Conservation (phyloP, 1,140 invertebrate species). For the Drosophila nasuta region DNA sequence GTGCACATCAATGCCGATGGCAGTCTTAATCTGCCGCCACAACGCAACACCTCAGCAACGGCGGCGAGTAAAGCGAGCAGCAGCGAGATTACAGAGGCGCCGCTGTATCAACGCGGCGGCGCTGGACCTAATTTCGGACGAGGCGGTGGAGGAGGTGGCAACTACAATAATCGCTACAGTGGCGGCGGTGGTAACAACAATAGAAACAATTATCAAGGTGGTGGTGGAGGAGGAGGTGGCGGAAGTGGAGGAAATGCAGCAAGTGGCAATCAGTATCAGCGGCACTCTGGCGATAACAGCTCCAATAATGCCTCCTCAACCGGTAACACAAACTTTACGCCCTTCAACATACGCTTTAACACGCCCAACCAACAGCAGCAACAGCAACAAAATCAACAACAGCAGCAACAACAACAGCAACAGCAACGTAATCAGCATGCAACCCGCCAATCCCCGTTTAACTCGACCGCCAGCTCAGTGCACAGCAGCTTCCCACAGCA, state of each 20-base stretch:
- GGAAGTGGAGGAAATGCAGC: constrained; percentile 42
- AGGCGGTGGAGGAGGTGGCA: constrained; percentile 74
- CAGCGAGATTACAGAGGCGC: constrained; percentile 75
- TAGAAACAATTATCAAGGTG: constrained; percentile 70
- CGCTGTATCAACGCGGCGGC: constrained; percentile 87
- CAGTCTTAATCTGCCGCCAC: constrained; percentile 71
- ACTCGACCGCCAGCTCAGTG: neutral
- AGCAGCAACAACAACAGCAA: constrained; percentile 77
- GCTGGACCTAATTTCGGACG: constrained; percentile 84
- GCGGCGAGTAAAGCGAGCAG: constrained; percentile 45
- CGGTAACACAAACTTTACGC: constrained; percentile 54
- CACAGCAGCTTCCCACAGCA: constrained; percentile 51
- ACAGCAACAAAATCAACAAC: constrained; percentile 80
- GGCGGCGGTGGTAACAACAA: constrained; percentile 79
- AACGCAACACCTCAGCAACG: neutral
- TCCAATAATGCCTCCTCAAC: neutral
- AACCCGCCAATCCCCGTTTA: constrained; percentile 5
- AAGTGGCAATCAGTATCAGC: constrained; percentile 51
- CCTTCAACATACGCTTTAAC: constrained; percentile 78
- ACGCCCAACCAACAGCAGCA: constrained; percentile 77
- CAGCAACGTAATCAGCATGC: constrained; percentile 45
- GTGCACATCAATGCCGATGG: constrained; percentile 76
- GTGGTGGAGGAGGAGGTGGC: constrained; percentile 75
- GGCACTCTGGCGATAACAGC: constrained; percentile 37
- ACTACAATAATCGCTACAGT: constrained; percentile 84